Evolutionary conservation across 2,888 invertebrate species (phyloP).

Genomic region (Meganola albula): DNA sequence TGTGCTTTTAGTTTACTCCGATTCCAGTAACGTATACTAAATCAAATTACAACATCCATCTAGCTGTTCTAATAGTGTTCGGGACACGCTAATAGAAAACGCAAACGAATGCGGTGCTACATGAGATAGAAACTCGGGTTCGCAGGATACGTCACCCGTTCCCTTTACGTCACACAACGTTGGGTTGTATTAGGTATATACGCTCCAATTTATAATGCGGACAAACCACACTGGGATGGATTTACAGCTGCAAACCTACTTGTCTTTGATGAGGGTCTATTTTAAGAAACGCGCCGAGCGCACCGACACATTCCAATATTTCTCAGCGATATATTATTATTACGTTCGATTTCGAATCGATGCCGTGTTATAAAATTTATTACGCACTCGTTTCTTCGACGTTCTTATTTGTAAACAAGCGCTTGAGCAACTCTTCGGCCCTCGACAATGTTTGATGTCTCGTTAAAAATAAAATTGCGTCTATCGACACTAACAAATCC

Average conservation of each 20-base stretch:
- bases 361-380: slow-evolving; percentile 75
- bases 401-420: slow-evolving; percentile 74
- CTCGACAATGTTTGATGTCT: slow-evolving; percentile 74
- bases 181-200: slow-evolving; percentile 38
- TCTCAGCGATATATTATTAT: slow-evolving; percentile 75
- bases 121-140: slow-evolving; percentile 48
- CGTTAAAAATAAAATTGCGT: slow-evolving; percentile 73
- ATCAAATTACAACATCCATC: slow-evolving; percentile 64
- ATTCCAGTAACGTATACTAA: slow-evolving; percentile 47
- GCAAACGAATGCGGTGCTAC: slow-evolving; percentile 59
- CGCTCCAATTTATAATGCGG: slow-evolving; percentile 74
- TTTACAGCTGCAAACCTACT: slow-evolving; percentile 77
- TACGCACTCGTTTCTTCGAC: slow-evolving; percentile 67
- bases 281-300: slow-evolving; percentile 69
- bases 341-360: slow-evolving; percentile 71
- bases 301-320: slow-evolving; percentile 74
- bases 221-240: slow-evolving; percentile 75
- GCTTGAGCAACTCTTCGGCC: slow-evolving; percentile 61
- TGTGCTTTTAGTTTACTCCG: no score
- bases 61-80: slow-evolving; percentile 57
- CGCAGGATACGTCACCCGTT: slow-evolving; percentile 41
- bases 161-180: slow-evolving; percentile 35
- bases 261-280: slow-evolving; percentile 78
- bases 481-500: slow-evolving; percentile 69
- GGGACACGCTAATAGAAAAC: slow-evolving; percentile 67